Base-by-base conservation (phyloP, 2,888 invertebrate genomes). In the Camptogramma bilineatum region DNA sequence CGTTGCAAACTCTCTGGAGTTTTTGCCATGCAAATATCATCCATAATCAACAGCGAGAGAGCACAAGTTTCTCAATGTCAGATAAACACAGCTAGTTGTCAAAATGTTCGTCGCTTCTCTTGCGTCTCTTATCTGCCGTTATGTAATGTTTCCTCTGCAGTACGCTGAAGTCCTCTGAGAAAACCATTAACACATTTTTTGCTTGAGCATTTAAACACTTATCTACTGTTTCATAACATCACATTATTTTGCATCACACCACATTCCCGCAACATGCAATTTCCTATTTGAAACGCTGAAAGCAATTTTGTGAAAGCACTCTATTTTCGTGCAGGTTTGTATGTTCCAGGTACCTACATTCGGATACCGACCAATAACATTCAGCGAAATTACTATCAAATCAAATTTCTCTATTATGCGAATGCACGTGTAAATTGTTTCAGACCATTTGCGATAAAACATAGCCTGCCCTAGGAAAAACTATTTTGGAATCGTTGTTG, bases 291-390 rank as follows among this genome's bases (percentile, higher is more conserved):
- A 72, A 73, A 73, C 69, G 74, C 69, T 72, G 56, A 64, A 74
- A 74, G 74, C 77, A 74, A 76, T 77, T 76, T 69, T 66, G 64
- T 73, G 70, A 75, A 80, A 78, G 77, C 74, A 78, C 73, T 80
- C 75, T 77, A 75, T 76, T 72, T 73, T 69, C 46, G 71, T 72
- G 60, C 69, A 69, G 70, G 69, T 59, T 71, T 54, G 48, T 58
- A 56, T 46, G 50, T 57, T 61, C 18, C 63, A 66, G 61, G 34
- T 66, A 56, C n/a, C n/a, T n/a, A n/a, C 24, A 47, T 57, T 64
- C 56, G 44, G 50, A 9, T 52, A 44, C 3, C 19, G 34, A 10
- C 31, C 44, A 56, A 62, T 61, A 66, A 50, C 48, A 52, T 62
- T 59, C 47, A 17, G 31, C 19, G n/a, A 62, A 62, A 56, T 59